phyloP scores from a whole-genome alignment of 2,113 vertebrate species.

The Lichenostomus cassidix region DNA sequence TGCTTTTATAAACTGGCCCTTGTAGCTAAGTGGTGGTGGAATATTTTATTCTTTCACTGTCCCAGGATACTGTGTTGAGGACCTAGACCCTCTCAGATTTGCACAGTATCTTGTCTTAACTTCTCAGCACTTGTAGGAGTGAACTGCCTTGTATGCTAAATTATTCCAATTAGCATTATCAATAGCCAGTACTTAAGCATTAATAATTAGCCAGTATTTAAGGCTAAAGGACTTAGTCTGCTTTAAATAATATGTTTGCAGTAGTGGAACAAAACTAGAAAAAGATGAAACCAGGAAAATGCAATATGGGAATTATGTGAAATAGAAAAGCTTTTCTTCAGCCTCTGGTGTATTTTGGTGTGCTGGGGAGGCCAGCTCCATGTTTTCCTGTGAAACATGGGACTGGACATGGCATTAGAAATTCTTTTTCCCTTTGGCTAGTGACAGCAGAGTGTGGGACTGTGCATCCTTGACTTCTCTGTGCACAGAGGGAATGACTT shows the following conservation, averaged over 20 bases:
- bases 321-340: not conserved
- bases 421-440: not conserved
- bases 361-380: not conserved
- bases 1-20: not conserved
- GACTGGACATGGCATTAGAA: not conserved
- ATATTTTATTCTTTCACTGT: not conserved
- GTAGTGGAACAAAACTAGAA: not conserved
- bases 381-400: fast-evolving
- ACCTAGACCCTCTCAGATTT: not conserved
- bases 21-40: not conserved
- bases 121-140: not conserved
- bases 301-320: not conserved
- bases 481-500: not conserved
- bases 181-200: not conserved
- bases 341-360: not conserved
- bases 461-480: not conserved
- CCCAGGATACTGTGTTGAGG: not conserved
- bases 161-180: not conserved
- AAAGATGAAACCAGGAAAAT: not conserved
- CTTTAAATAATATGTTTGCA: not conserved
- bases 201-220: not conserved
- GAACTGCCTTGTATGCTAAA: not conserved
- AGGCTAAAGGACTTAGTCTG: not conserved
- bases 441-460: not conserved
- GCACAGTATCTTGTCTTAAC: not conserved